Evolutionary conservation across 2,113 vertebrate species (phyloP), one percentile per base, ranked within the genome.

Genomic region (Petromus typicus): DNA sequence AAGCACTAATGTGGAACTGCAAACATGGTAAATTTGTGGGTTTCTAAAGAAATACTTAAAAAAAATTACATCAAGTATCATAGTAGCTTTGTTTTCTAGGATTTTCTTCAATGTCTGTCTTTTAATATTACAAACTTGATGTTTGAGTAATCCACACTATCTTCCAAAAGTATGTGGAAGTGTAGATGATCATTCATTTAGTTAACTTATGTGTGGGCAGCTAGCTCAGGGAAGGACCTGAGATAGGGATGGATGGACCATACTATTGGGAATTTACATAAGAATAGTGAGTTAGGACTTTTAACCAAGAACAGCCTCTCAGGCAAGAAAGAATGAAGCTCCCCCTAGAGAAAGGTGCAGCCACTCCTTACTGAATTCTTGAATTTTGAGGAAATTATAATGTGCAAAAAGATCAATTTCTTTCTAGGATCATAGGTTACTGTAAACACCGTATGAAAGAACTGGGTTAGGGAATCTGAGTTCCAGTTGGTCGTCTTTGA

Each of bases 11-110:
- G 75, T 22, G 84, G 43, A 95, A 69, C 4, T 32, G 57, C 76
- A 71, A 48, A 79, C 71, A 32, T 66, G 30, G 2, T 87, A 40
- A 75, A 78, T 59, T 51, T 48, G 56, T 85, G 64, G 0, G 3
- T 87, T 92, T 90, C 82, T 61, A 45, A 82, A 79, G 43, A 89
- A 93, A 67, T n/a, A 9, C 45, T 91, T 90, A 43, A 37, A 61
- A 75, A 84, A 20, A 75, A 64, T 5, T 45, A 79, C 83, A 20
- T 45, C 22, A 82, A 2, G 27, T 63, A 48, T 66, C 4, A 56
- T 32, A 69, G 11, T 20, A 2, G 6, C 67, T 34, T 67, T 54
- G 34, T 64, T 89, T 78, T 66, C 61, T 89, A 90, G 69, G 16
- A 82, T 91, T 73, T 83, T 57, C 91, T 5, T 40, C 8, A 78